Evolutionary conservation across 2,888 invertebrate genomes (phyloP), one percentile per base, ranked within the genome.

Genomic region (Patella caerulea): DNA sequence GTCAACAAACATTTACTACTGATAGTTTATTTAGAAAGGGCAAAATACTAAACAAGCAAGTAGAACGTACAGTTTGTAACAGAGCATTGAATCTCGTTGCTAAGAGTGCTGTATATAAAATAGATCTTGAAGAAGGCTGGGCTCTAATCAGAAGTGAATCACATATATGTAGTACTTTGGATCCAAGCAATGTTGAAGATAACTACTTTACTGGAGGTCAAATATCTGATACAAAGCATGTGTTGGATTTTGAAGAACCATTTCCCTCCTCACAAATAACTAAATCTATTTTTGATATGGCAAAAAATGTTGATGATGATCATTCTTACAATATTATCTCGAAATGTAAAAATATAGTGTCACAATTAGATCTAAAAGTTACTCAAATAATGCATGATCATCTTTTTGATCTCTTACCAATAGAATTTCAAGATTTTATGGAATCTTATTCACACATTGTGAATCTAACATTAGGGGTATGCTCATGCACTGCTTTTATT

Each of bases 401-500:
- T 59, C n/a, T 59, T 2, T 19, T n/a, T 59, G 17, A 17, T n/a
- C 59, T 14, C 1, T 19, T 59, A 17, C 29, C 59, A 1, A 59
- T 59, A 5, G 17, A 7, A 9, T 59, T 14, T n/a, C 59, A 59
- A 59, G 11, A 14, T 71, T 54, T 45, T 15, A 34, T n/a, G 15
- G 71, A 75, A 15, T 45, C 34, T 5, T 29, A 59, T 15, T n/a
- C 15, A 24, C 53, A 76, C 59, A 72, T 76, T 29, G 19, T 24
- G 14, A 76, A 76, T 52, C 9, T 76, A 55, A 34, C 45, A 45
- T n/a, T 76, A 54, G 72, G 76, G n/a, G 53, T 76, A 24, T 76
- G 76, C 9, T 19, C 76, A 19, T 76, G 76, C 52, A 24, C 19
- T 14, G n/a, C 54, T 14, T 76, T 76, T 73, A 76, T 76, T 59